These are phyloP conservation scores for Leptinotarsa rubiginosa DNA, from an alignment of 2,888 invertebrate species.

Conservation along the genomic window DNA sequence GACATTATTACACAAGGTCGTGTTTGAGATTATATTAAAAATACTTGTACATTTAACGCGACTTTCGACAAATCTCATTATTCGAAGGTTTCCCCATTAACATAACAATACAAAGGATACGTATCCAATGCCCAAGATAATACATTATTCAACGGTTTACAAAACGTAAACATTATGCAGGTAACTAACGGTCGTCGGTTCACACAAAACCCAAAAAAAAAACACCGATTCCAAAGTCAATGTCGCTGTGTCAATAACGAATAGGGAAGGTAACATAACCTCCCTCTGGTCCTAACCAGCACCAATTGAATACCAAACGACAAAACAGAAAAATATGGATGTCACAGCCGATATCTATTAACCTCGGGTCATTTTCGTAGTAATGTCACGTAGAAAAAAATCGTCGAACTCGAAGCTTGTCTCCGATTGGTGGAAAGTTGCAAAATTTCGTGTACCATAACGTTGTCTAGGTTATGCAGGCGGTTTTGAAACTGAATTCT, in stretches of 20 bases:
- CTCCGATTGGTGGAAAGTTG: constrained; percentile 30
- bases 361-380: constrained; percentile 35
- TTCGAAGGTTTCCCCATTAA: constrained; percentile 6
- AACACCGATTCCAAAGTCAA: constrained; percentile 40
- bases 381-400: constrained; percentile 28
- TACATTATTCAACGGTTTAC: constrained; percentile 12
- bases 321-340: constrained; percentile 32
- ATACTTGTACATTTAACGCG: not conserved
- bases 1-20: not conserved
- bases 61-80: constrained; percentile 10
- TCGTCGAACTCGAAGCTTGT: constrained; percentile 19
- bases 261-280: constrained; percentile 25
- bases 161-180: not conserved
- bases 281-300: not conserved
- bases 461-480: constrained; percentile 31
- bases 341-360: constrained; percentile 30
- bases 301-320: constrained; percentile 28
- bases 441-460: constrained; percentile 32
- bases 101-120: constrained; percentile 14
- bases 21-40: not conserved
- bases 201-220: constrained; percentile 28
- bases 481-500: constrained; percentile 32
- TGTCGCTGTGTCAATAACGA: constrained; percentile 43
- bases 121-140: not conserved
- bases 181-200: not conserved